phyloP scores from a whole-genome alignment of 2,888 invertebrate genomes.

The Phoenoteleia sp. region DNA sequence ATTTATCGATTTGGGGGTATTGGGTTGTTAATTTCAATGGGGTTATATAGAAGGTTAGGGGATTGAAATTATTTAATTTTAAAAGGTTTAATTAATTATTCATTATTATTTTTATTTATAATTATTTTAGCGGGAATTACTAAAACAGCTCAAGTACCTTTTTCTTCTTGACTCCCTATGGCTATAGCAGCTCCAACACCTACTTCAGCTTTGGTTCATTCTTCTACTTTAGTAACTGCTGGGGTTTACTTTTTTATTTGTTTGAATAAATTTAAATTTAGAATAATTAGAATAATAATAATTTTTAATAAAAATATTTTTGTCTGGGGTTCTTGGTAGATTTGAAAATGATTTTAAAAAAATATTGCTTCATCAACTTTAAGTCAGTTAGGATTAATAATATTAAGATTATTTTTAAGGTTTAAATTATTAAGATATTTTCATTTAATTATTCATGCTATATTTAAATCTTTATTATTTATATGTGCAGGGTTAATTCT shows the following conservation, averaged over 20 bases:
- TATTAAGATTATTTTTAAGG: too few relatives aligned
- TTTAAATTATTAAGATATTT: constrained; percentile 89
- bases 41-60: constrained; percentile 49
- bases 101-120: constrained; percentile 79
- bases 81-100: constrained; percentile 86
- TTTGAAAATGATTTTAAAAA: constrained; percentile 92
- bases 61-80: constrained; percentile 85
- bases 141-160: constrained; percentile 94
- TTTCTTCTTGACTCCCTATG: constrained; percentile 92
- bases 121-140: constrained; percentile 89
- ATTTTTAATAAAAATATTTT: constrained; percentile 88
- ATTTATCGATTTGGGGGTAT: constrained; percentile 88
- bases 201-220: constrained; percentile 92
- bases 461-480: too few relatives aligned
- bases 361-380: constrained; percentile 93
- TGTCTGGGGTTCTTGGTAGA: constrained; percentile 88
- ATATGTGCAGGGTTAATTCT: too few relatives aligned
- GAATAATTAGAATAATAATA: not conserved
- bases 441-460: too few relatives aligned
- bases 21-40: constrained; percentile 67
- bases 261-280: too few relatives aligned
- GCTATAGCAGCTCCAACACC: constrained; percentile 93
- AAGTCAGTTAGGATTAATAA: constrained; percentile 92
- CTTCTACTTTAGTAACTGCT: constrained; percentile 93
- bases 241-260: constrained; percentile 92